A percentile compares a stretch with the other conserved stretches of the same genome.
phyloP scores from a whole-genome alignment of 2,113 vertebrate genomes.

The Platysternon megacephalum region DNA sequence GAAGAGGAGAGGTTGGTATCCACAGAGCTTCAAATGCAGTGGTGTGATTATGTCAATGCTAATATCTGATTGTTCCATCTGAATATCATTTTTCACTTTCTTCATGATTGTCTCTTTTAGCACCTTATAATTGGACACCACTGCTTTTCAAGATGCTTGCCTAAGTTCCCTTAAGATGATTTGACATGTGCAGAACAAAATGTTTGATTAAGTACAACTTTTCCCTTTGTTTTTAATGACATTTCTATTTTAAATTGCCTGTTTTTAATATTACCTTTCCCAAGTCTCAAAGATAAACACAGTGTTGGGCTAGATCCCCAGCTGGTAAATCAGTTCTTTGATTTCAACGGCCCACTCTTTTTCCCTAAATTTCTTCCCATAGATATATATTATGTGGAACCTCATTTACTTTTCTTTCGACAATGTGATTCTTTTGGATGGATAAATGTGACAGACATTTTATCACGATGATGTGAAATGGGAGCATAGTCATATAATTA shows the following conservation, averaged over 20 bases:
- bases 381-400: no score
- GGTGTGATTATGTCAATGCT: neutral
- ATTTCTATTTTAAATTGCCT: neutral
- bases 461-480: no score
- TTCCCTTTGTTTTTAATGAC: neutral
- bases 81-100: neutral
- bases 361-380: neutral
- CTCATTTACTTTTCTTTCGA: no score
- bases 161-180: neutral
- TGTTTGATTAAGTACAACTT: neutral
- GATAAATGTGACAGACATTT: no score
- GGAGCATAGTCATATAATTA: no score
- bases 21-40: neutral
- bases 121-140: neutral
- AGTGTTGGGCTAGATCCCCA: neutral
- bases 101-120: neutral
- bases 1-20: neutral
- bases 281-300: neutral
- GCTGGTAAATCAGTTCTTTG: neutral
- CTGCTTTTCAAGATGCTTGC: neutral
- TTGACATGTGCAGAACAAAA: neutral
- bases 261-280: neutral
- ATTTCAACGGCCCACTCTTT: neutral
- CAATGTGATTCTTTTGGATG: no score
- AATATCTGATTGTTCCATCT: neutral